Conservation (phyloP, 2,797 vertebrate species). For the Danio choprae region DNA sequence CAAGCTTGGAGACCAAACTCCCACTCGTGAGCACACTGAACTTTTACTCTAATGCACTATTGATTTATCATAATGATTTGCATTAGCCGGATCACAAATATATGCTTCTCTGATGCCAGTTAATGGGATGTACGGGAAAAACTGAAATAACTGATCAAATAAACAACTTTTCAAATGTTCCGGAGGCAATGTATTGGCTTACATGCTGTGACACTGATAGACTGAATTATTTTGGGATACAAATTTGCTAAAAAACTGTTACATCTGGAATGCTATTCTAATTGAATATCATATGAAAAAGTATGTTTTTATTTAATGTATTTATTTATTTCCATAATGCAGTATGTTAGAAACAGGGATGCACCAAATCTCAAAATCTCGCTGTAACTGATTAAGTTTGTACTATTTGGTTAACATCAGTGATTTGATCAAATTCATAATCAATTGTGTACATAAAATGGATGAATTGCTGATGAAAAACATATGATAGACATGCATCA, state of each 20-base stretch:
- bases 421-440: background rate
- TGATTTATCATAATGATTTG: constrained; percentile 58
- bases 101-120: constrained; percentile 44
- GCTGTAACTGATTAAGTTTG: background rate
- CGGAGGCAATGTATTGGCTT: constrained; percentile 19
- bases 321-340: too few species aligned
- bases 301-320: too few species aligned
- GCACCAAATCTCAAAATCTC: background rate
- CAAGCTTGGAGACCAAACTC: constrained; percentile 29
- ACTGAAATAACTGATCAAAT: constrained; percentile 43
- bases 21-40: constrained; percentile 42
- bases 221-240: constrained; percentile 6
- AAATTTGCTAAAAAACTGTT: background rate
- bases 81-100: constrained; percentile 59
- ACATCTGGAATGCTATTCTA: background rate
- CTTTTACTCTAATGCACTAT: constrained; percentile 61
- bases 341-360: too few species aligned
- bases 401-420: background rate
- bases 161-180: constrained; percentile 39
- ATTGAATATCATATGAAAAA: too few species aligned
- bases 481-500: too few species aligned
- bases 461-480: background rate
- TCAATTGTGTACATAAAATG: background rate
- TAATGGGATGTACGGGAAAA: constrained; percentile 52
- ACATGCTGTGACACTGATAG: constrained; percentile 22